phyloP scores from a whole-genome alignment of 2,113 vertebrate genomes.

The Egretta garzetta region DNA sequence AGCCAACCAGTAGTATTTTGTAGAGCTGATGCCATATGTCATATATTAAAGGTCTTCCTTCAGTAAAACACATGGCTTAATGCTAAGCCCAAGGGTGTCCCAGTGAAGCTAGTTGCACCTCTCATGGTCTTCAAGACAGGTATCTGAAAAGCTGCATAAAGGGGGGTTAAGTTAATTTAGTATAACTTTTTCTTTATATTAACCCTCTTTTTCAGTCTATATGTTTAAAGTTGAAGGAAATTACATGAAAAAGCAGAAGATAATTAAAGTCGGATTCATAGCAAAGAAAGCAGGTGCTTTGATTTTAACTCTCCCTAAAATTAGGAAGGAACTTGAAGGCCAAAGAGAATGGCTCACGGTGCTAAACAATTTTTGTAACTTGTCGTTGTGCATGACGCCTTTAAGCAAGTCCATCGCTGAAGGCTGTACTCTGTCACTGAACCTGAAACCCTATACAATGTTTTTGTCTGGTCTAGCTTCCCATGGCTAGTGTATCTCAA shows the following conservation, averaged over 20 bases:
- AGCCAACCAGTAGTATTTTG: background rate
- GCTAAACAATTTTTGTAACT: background rate
- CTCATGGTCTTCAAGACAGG: background rate
- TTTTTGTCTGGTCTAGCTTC: constrained; percentile 5
- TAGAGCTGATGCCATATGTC: background rate
- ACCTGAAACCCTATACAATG: background rate
- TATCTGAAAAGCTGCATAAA: background rate
- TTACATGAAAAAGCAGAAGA: background rate
- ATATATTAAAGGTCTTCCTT: background rate
- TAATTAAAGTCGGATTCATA: background rate
- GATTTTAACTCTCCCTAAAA: background rate
- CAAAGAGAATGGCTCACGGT: background rate
- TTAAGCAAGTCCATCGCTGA: background rate
- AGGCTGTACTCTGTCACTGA: background rate
- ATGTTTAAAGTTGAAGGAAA: background rate
- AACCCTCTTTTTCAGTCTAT: background rate
- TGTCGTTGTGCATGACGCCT: background rate
- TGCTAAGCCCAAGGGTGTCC: background rate
- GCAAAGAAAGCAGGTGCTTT: background rate
- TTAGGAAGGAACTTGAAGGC: background rate
- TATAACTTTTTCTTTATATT: background rate
- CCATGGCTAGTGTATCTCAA: background rate
- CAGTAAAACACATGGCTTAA: background rate
- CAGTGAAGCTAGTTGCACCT: background rate
- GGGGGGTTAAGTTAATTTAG: background rate